Percentiles rank a stretch among this genome's conserved stretches.
Evolutionary conservation across 2,113 vertebrate genomes (phyloP).

Genomic region (Lanius collurio): DNA sequence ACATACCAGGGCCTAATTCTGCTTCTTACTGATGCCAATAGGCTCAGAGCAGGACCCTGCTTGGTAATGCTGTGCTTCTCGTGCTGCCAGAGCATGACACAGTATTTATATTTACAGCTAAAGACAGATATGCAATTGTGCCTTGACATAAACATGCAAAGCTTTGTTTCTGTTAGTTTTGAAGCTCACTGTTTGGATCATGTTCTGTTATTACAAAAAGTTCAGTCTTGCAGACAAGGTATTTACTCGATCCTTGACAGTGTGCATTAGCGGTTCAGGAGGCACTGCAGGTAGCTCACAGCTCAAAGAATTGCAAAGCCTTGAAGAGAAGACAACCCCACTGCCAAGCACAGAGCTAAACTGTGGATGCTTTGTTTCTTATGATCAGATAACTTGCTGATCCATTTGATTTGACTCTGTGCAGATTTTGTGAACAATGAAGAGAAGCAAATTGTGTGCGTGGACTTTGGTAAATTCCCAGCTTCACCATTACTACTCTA

Average conservation of each 20-base stretch:
- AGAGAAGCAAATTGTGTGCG: constrained; percentile 36
- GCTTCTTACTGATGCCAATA: not conserved
- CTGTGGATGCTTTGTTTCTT: not conserved
- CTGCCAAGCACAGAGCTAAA: not conserved
- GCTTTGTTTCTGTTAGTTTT: not conserved
- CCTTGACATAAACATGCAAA: not conserved
- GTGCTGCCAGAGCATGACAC: not conserved
- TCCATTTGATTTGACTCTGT: constrained; percentile 31
- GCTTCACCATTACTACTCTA: not conserved
- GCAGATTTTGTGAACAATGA: constrained; percentile 28
- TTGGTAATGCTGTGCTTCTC: not conserved
- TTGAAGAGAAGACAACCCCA: not conserved
- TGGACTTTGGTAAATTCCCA: not conserved
- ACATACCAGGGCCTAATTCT: not conserved
- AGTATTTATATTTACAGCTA: not conserved
- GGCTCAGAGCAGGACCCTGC: not conserved
- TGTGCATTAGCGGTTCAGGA: not conserved
- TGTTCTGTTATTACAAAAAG: not conserved
- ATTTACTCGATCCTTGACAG: not conserved
- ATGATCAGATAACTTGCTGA: not conserved
- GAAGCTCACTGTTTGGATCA: not conserved
- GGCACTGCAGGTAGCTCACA: not conserved
- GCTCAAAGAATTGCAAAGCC: not conserved
- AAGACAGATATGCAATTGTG: not conserved
- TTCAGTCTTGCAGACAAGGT: not conserved